A percentile compares a stretch with the other conserved stretches of the same genome.
Evolutionary conservation across 2,113 vertebrate species (phyloP).

Genomic region (Callospermophilus lateralis): DNA sequence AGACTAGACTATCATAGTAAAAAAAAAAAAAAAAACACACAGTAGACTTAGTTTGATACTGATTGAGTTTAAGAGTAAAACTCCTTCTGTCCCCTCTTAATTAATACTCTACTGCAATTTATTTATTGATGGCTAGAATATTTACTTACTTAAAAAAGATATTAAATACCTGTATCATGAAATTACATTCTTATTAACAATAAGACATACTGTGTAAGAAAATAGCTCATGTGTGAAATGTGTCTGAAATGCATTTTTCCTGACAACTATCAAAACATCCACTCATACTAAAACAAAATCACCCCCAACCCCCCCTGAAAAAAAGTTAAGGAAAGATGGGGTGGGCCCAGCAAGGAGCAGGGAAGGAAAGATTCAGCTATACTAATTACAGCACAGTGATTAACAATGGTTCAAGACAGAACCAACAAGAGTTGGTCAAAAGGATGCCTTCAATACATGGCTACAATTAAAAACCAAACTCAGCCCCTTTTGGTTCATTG

Average conservation of each 20-base stretch:
- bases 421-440: constrained; percentile 88
- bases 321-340: constrained; percentile 82
- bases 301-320: constrained; percentile 45
- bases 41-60: constrained; percentile 87
- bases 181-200: constrained; percentile 89
- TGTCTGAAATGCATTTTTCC: constrained; percentile 88
- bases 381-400: constrained; percentile 90
- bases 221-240: constrained; percentile 90
- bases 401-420: constrained; percentile 89
- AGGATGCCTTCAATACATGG: constrained; percentile 83
- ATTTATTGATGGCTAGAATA: constrained; percentile 85
- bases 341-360: constrained; percentile 51
- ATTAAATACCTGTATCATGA: constrained; percentile 90
- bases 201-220: constrained; percentile 90
- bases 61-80: constrained; percentile 87
- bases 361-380: constrained; percentile 80
- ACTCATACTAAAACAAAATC: constrained; percentile 83
- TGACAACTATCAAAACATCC: constrained; percentile 82
- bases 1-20: constrained; percentile 86
- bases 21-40: constrained; percentile 84
- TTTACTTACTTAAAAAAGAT: constrained; percentile 88
- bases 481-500: constrained; percentile 89
- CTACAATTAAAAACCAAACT: constrained; percentile 85
- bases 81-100: constrained; percentile 77
- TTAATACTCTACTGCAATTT: constrained; percentile 86